A percentile compares a stretch with the other conserved stretches of the same genome.
These are phyloP conservation scores for Chromobotia macracanthus DNA, from an alignment of 2,797 vertebrate genomes.

Conservation along the genomic window DNA sequence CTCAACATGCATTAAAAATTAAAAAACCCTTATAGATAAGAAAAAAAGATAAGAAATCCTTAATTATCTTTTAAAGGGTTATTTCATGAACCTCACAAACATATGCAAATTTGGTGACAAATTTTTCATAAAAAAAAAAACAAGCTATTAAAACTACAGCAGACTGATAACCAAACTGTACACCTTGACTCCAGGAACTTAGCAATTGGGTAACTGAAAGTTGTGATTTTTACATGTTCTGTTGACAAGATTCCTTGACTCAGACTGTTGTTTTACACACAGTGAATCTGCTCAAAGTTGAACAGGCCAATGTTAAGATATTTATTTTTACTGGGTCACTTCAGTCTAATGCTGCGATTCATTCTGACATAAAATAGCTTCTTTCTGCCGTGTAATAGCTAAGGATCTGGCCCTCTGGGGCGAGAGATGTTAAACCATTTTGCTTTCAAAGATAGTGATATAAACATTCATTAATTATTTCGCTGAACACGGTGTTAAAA, in stretches of 20 bases:
- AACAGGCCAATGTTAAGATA: conserved; percentile 14
- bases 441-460: conserved; percentile 50
- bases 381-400: conserved; percentile 20
- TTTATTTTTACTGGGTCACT: conserved; percentile 24
- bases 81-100: neutral
- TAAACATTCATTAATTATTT: conserved; percentile 79
- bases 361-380: conserved; percentile 43
- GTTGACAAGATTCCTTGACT: neutral
- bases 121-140: neutral
- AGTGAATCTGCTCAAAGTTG: neutral
- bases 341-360: conserved; percentile 7
- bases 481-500: conserved; percentile 68
- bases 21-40: too few relatives aligned
- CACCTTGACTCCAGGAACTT: neutral
- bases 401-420: conserved; percentile 32
- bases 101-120: neutral
- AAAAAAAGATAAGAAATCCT: too few relatives aligned
- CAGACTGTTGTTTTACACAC: neutral
- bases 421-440: conserved; percentile 7
- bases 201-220: too few relatives aligned
- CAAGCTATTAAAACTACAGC: neutral
- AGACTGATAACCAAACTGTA: neutral
- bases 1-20: too few relatives aligned
- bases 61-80: too few relatives aligned
- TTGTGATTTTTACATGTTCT: neutral